Base-by-base conservation (phyloP, 2,888 invertebrate genomes). In the Melikaiella ostensackeni region DNA sequence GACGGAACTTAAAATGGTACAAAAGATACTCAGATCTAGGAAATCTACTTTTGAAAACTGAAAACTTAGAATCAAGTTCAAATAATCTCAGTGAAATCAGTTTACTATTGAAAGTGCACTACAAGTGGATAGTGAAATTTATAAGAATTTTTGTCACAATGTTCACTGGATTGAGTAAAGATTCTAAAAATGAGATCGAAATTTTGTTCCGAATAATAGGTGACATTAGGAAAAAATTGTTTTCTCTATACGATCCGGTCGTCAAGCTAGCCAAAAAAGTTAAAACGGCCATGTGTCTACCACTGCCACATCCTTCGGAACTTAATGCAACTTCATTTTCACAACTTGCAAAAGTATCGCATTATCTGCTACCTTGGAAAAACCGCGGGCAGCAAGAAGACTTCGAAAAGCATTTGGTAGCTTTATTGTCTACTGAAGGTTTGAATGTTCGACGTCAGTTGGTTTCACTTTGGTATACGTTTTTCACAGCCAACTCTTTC, bases 71-170 rank as follows among this genome's bases (percentile, higher is more conserved):
- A 63, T 78, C 83, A 38, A 62, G 61, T 1, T 84, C 87, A 42
- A 70, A 77, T 19, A 85, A 89, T 75, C 50, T 86, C 80, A 92
- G 94, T 74, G 93, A 94, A 79, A 91, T 94, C 1, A 90, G 94
- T 61, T 93, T 94, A n/a, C 92, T 94, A 74, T 86, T 96, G 0
- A 92, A 94, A 82, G 92, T 96, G 16, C 96, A 96, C 87, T 95
- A 94, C 85, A 95, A 94, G 89, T 97, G 96, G 96, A 88, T 96
- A 55, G 91, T 93, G 24, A 96, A 96, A 88, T 93, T 86, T 35
- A 74, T 90, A 11, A 86, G 86, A 2, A 83, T 82, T 8, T 62
- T 88, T 0, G 83, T 86, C 24, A 59, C 74, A 1, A 80, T 82
- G 27, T 79, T 78, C 13, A 78, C 84, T 6, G 55, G 81, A 46